Base-by-base conservation (phyloP, 2,113 vertebrate species). In the Rhinopithecus roxellana region DNA sequence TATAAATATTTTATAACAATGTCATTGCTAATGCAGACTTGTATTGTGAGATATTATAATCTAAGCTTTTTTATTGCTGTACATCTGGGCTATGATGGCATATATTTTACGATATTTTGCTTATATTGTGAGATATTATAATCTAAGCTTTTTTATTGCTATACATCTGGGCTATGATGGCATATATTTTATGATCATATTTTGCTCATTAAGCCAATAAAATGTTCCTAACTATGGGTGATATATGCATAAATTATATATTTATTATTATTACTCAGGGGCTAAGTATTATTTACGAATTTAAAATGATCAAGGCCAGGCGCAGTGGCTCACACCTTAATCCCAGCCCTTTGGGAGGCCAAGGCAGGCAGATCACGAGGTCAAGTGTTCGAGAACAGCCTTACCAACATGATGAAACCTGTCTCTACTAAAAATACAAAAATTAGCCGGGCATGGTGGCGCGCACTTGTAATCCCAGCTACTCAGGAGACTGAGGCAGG, bases 1-100 rank as follows among this genome's bases (percentile, higher is more conserved):
- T 84, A 32, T 81, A 93, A 85, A 61, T 95, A 80, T 93, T 85
- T 95, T 95, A 64, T 79, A 94, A 84, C n/a, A 91, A 30, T 95
- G 30, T 30, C 9, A 97, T 75, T 67, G 40, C 27, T 96, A 67
- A 86, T 70, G n/a, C 64, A 92, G 43, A 92, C 48, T 94, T 90
- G 35, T 64, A 10, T 95, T 90, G 27, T 72, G 13, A 92, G 43
- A 25, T 92, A 67, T 78, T 95, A 64, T 87, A 50, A 69, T 52
- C n/a, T 87, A 88, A 82, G 57, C 52, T 45, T 82, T 80, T 69
- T 72, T 88, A 91, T 72, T 48, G 70, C 32, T 94, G 30, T 81
- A 6, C 40, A 74, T 80, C 57, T 89, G 57, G 38, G 55, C 10
- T 92, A 5, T 89, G 86, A 78, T 89, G 61, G 55, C 78, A 92